Evolutionary conservation across 2,888 invertebrate genomes (phyloP).

Genomic region (Neoascia interrupta): DNA sequence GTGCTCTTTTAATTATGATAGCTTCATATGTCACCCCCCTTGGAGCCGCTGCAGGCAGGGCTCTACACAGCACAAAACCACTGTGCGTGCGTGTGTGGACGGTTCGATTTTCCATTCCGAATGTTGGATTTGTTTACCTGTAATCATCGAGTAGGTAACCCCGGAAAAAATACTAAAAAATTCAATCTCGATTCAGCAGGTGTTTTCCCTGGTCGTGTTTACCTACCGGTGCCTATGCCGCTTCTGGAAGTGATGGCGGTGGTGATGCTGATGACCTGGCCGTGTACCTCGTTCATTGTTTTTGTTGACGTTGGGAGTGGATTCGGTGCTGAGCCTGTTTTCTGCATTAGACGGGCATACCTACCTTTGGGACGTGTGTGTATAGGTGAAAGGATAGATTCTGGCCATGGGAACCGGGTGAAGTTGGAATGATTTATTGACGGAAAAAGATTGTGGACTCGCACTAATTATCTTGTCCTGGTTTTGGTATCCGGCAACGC

Average conservation of each 20-base stretch:
- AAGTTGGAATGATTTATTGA: conserved; percentile 61
- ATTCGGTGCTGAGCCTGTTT: conserved; percentile 18
- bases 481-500: conserved; percentile 33
- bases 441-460: conserved; percentile 48
- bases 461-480: conserved; percentile 67
- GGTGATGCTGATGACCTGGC: conserved; percentile 54
- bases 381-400: conserved; percentile 28
- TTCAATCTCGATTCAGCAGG: conserved; percentile 59
- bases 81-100: neutral
- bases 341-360: too few relatives aligned
- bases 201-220: conserved; percentile 56
- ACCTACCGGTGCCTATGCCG: conserved; percentile 44
- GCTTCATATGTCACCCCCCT: conserved; percentile 57
- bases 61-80: neutral
- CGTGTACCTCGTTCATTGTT: conserved; percentile 36
- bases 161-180: conserved; percentile 31
- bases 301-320: conserved; percentile 39
- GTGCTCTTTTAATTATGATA: conserved; percentile 59
- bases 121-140: conserved; percentile 60
- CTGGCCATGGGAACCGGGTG: conserved; percentile 28
- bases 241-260: conserved; percentile 56
- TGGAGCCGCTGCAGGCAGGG: neutral
- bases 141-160: conserved; percentile 36
- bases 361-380: conserved; percentile 1
- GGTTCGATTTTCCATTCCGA: conserved; percentile 27